These are phyloP conservation scores for Ooceraea biroi DNA, from an alignment of 1,140 invertebrate genomes.

Conservation along the genomic window DNA sequence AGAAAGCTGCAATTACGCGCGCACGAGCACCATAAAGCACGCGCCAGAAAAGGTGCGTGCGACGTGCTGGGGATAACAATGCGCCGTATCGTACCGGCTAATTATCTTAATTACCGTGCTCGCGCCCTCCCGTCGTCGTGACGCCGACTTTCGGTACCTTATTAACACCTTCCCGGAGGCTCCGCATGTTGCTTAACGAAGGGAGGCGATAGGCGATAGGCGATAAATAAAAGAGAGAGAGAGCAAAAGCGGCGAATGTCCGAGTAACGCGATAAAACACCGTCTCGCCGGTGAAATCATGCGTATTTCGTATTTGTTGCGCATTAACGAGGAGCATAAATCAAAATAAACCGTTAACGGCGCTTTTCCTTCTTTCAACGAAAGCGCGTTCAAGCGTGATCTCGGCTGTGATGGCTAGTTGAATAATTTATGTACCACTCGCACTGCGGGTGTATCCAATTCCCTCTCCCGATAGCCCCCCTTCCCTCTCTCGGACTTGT, in stretches of 20 bases:
- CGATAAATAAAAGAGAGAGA: background rate
- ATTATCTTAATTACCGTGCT: conserved; percentile 69
- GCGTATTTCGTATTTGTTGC: conserved; percentile 18
- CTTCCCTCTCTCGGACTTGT: no score
- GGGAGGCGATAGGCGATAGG: background rate
- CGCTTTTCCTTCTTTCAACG: conserved; percentile 32
- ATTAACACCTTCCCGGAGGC: conserved; percentile 26
- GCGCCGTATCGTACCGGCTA: conserved; percentile 15
- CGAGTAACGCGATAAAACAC: background rate
- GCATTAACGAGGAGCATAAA: conserved; percentile 12
- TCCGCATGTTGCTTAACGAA: background rate
- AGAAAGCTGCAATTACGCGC: conserved; percentile 62
- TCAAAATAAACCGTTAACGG: conserved; percentile 18
- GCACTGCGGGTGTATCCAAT: conserved; percentile 25
- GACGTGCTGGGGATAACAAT: conserved; percentile 54
- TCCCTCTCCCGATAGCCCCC: background rate
- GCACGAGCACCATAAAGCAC: conserved; percentile 28
- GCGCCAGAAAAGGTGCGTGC: conserved; percentile 49
- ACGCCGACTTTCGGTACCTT: background rate
- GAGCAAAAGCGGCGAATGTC: background rate
- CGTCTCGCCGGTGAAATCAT: conserved; percentile 7
- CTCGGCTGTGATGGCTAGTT: background rate
- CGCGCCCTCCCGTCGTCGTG: conserved; percentile 7
- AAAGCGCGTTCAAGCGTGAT: conserved; percentile 35
- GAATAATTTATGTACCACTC: conserved; percentile 35